phyloP scores from a whole-genome alignment of 1,140 invertebrate genomes.

The Ganaspis sp. region DNA sequence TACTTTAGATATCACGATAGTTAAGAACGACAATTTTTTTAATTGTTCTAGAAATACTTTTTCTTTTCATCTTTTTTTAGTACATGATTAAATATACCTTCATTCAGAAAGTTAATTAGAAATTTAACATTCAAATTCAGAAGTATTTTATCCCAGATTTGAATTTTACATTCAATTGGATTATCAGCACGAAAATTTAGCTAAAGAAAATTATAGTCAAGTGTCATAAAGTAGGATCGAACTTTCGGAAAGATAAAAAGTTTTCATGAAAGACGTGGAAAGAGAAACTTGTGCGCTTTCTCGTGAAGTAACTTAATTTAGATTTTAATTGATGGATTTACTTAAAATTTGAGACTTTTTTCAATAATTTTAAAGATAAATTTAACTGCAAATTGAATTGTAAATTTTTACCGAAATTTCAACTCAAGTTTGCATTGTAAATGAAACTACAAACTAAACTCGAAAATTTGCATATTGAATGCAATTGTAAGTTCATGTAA shows the following conservation, averaged over 20 bases:
- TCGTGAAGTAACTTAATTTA: not conserved
- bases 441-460: no score
- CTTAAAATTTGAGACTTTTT: not conserved
- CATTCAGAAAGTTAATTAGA: not conserved
- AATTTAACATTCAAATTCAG: not conserved
- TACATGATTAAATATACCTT: no score
- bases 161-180: not conserved
- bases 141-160: not conserved
- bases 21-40: no score
- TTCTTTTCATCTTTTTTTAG: no score
- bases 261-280: not conserved
- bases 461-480: no score
- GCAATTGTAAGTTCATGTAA: no score
- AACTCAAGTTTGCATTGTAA: no score
- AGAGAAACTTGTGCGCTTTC: constrained; percentile 13
- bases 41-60: no score
- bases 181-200: not conserved
- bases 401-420: no score
- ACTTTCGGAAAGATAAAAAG: constrained; percentile 17
- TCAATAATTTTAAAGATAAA: not conserved
- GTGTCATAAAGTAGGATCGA: not conserved
- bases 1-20: no score
- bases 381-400: no score
- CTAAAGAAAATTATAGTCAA: not conserved
- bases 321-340: constrained; percentile 21